Evolutionary conservation across 2,888 invertebrate species (phyloP), one percentile per base, ranked within the genome.

Genomic region (Venusia cambrica): DNA sequence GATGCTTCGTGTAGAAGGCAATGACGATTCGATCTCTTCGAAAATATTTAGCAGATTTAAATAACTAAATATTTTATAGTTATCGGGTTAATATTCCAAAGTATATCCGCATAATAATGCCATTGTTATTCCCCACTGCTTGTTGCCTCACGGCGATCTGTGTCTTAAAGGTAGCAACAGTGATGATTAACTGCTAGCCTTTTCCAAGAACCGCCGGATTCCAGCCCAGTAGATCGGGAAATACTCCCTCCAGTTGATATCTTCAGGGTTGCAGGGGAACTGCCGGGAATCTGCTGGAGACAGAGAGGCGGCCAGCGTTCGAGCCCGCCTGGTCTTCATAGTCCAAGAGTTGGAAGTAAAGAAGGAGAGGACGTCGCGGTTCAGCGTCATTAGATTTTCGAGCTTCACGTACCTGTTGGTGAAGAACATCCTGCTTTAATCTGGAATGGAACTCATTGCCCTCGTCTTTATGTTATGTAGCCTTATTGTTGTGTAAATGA

Each of bases 341-440:
- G 90, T 87, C 94, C 95, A 96, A 54, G 94, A 91, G 52, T 92
- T 90, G 30, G 90, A 91, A 20, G 94, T 92, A 77, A 96, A 96
- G 71, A 92, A 94, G 59, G 92, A 92, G 59, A 95, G 78, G 60
- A 92, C 91, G 46, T 89, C 88, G 83, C 78, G 62, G 1, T 81
- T 35, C 12, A 16, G 21, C 8, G 6, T 9, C n/a, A 40, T 11
- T n/a, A 25, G 2, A 9, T 18, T 14, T n/a, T 27, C 30, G 9
- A 31, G 24, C 24, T 40, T 40, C 2, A 40, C 18, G 14, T 31
- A 40, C 7, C 39, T 40, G 29, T 17, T 10, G 17, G 18, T n/a
- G 30, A 29, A n/a, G n/a, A n/a, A n/a, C n/a, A n/a, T n/a, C n/a
- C n/a, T n/a, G n/a, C n/a, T n/a, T n/a, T n/a, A n/a, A n/a, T n/a